Conservation (phyloP, 2,888 invertebrate species). For the Pharmacophagus antenor region DNA sequence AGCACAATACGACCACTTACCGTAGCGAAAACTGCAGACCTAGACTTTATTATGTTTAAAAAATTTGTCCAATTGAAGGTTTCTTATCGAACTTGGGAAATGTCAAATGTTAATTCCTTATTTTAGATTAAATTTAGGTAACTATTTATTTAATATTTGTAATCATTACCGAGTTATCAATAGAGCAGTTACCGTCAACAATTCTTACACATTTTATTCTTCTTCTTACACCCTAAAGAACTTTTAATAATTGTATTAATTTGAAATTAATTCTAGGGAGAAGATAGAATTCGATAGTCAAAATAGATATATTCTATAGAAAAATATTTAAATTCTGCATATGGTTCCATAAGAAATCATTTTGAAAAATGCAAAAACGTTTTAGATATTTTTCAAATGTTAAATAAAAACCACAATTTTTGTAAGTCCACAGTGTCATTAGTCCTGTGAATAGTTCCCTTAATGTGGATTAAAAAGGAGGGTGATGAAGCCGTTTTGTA, state of each 20-base stretch:
- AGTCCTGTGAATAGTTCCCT: constrained; percentile 41
- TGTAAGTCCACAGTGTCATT: constrained; percentile 44
- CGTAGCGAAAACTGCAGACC: constrained; percentile 49
- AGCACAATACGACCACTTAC: constrained; percentile 66
- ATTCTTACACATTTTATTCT: not conserved
- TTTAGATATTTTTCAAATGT: not conserved
- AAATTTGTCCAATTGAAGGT: not conserved
- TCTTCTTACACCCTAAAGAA: not conserved
- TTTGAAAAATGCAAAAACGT: too few relatives aligned
- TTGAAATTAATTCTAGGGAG: too few relatives aligned
- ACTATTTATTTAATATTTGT: not conserved
- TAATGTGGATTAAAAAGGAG: constrained; percentile 66
- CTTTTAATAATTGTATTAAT: too few relatives aligned
- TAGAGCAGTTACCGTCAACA: not conserved
- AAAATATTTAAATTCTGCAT: not conserved
- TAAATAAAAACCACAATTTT: not conserved
- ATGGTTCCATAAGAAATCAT: too few relatives aligned
- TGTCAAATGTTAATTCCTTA: not conserved
- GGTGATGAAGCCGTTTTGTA: constrained; percentile 45
- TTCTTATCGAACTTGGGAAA: not conserved
- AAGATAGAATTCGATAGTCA: not conserved
- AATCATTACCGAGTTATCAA: not conserved
- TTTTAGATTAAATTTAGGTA: not conserved
- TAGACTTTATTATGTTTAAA: not conserved
- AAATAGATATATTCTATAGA: not conserved